Conservation (phyloP, 1,140 invertebrate species). For the Thereuonema tuberculata region DNA sequence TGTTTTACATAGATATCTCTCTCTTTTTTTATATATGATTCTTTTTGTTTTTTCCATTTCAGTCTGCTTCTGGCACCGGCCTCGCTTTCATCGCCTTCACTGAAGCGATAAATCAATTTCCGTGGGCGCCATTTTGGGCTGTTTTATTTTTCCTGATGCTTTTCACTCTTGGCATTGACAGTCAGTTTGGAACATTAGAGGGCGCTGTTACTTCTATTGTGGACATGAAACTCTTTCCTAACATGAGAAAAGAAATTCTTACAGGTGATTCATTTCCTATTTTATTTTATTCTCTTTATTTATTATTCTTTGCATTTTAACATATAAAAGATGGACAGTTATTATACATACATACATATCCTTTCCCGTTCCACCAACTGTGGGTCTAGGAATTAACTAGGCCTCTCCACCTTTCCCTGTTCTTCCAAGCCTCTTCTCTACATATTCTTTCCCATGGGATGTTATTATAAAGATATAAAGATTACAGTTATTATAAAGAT, state of each 20-base stretch:
- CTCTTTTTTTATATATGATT: too few relatives aligned
- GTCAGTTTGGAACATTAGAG: constrained; percentile 87
- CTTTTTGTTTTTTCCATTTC: constrained; percentile 23
- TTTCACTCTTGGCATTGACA: constrained; percentile 86
- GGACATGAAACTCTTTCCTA: constrained; percentile 87
- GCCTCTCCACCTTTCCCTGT: too few relatives aligned
- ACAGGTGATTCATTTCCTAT: constrained; percentile 51
- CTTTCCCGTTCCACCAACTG: too few relatives aligned
- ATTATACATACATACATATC: too few relatives aligned
- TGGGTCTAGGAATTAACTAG: too few relatives aligned
- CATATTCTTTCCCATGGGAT: too few relatives aligned
- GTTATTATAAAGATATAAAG: too few relatives aligned
- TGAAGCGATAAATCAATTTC: constrained; percentile 91
- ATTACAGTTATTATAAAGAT: too few relatives aligned
- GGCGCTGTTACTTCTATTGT: constrained; percentile 91
- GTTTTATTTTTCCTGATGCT: constrained; percentile 91
- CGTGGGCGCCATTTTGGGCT: constrained; percentile 84
- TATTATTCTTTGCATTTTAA: neutral
- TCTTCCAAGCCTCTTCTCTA: too few relatives aligned
- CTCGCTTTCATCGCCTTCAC: constrained; percentile 93
- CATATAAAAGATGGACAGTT: neutral
- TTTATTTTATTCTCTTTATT: neutral
- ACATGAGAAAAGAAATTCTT: constrained; percentile 76
- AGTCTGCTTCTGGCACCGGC: constrained; percentile 86
- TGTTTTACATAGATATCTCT: too few relatives aligned